Conservation (phyloP, 2,888 invertebrate species). For the Ichneumoninae sp. region DNA sequence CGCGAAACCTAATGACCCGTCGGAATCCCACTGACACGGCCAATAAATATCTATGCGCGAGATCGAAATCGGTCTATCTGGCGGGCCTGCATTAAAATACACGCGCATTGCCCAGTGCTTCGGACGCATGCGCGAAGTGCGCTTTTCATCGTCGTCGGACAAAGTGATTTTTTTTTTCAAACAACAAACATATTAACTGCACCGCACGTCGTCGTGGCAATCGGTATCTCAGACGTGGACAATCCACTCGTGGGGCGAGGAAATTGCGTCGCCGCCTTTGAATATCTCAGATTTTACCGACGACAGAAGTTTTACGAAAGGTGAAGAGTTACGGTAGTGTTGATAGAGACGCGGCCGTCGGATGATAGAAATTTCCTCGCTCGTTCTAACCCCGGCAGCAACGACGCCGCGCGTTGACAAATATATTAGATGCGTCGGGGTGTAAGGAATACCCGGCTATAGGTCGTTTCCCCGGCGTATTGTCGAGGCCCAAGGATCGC, state of each 20-base stretch:
- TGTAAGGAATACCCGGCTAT: slow-evolving; percentile 23
- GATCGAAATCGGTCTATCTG: not conserved
- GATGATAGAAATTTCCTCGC: slow-evolving; percentile 24
- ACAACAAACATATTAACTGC: not conserved
- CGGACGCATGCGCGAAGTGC: not conserved
- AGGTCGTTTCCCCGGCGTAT: slow-evolving; percentile 28
- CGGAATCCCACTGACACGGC: slow-evolving; percentile 18
- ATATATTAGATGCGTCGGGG: slow-evolving; percentile 40
- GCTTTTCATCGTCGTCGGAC: not conserved
- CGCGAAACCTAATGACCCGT: slow-evolving; percentile 37
- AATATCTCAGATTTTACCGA: slow-evolving; percentile 1
- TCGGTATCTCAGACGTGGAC: not conserved
- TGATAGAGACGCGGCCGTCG: slow-evolving; percentile 13
- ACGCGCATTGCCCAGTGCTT: not conserved
- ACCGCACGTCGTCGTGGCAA: not conserved
- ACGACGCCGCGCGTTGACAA: slow-evolving; percentile 27
- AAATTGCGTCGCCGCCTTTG: not conserved
- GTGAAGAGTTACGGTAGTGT: not conserved
- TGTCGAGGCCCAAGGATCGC: slow-evolving; percentile 14
- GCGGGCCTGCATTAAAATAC: slow-evolving; percentile 3
- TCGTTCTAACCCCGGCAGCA: slow-evolving; percentile 25
- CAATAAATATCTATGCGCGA: slow-evolving; percentile 32
- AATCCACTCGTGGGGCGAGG: not conserved
- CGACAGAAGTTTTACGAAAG: not conserved
- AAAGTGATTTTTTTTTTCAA: not conserved